Evolutionary conservation across 2,888 invertebrate genomes (phyloP), one percentile per base, ranked within the genome.

Genomic region (Nycteola revayana): DNA sequence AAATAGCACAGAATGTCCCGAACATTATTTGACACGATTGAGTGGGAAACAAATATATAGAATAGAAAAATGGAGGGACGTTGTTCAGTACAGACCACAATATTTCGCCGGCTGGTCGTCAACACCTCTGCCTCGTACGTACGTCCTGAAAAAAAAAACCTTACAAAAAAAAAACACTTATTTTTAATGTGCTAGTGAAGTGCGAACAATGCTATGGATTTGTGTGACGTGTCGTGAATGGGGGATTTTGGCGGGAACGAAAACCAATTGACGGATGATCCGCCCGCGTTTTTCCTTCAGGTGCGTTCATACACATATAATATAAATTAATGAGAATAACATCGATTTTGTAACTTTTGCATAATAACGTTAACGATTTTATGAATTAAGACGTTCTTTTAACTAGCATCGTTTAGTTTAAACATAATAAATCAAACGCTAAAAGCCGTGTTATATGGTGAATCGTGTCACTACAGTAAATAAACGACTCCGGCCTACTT

Each of bases 231-330:
- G 49, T 48, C 44, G 48, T 72, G 70, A 72, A 69, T 66, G 74
- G 67, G 53, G 59, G 48, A 59, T 59, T 71, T 78, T 74, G 78
- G 77, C 82, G 83, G 67, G 71, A 66, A 21, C n/a, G 52, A 72
- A 65, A 51, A 59, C 49, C 61, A 63, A 58, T 66, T 84, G 85
- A 86, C 84, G 74, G 77, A 84, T 85, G 84, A 77, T 62, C 67
- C 71, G 80, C 75, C 74, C 83, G 78, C 83, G 74, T 69, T 75
- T 78, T 76, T 59, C 58, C 67, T 75, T 75, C 81, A 85, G 85
- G 86, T 85, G 83, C 81, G 85, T 84, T 80, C 77, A 74, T 69
- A 71, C 66, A 67, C 56, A 68, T 60, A 62, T 69, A 76, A 68
- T 74, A 74, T 59, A 59, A 63, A 61, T 60, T 65, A 62, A 73